These are phyloP conservation scores for Muraenolepis orangiensis DNA, from an alignment of 2,797 vertebrate species.

Conservation along the genomic window DNA sequence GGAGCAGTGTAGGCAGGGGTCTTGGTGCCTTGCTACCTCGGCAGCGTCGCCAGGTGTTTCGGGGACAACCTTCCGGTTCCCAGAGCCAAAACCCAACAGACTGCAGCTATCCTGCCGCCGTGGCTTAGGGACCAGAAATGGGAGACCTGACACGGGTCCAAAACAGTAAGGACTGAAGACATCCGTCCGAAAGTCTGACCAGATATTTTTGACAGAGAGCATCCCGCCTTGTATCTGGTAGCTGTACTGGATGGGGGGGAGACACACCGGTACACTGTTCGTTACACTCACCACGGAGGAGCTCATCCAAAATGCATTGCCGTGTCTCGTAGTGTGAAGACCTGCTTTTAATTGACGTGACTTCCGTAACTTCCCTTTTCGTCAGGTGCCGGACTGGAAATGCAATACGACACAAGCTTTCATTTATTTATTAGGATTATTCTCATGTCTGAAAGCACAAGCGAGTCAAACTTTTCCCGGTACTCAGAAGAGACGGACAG, in stretches of 20 bases:
- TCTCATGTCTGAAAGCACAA: not conserved
- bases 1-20: too few species aligned
- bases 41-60: too few species aligned
- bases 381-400: not conserved
- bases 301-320: not conserved
- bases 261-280: not conserved
- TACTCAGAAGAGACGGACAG: too few species aligned
- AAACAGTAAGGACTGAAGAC: not conserved
- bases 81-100: too few species aligned
- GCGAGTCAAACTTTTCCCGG: too few species aligned
- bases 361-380: not conserved
- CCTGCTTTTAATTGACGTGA: not conserved
- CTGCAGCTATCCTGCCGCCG: too few species aligned
- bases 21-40: too few species aligned
- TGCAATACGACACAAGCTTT: not conserved
- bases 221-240: not conserved
- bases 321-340: not conserved
- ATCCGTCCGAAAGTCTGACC: not conserved
- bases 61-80: too few species aligned
- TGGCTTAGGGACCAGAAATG: not conserved
- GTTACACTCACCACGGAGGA: not conserved
- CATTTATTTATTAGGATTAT: not conserved
- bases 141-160: not conserved
- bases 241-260: not conserved
- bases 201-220: not conserved